phyloP scores from a whole-genome alignment of 1,140 invertebrate genomes.

The Drosophila pruinosa region DNA sequence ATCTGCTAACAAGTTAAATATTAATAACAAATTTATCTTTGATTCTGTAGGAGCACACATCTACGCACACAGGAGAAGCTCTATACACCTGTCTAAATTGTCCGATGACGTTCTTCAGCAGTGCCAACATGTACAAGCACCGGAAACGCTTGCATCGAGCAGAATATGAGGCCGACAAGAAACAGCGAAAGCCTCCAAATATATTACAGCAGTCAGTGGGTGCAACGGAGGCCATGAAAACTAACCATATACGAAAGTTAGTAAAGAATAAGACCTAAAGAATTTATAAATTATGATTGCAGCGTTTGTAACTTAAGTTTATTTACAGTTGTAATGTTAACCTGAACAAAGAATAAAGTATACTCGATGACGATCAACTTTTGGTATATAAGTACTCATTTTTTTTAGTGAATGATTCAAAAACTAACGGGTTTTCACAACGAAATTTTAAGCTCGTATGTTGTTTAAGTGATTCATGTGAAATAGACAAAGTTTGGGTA shows the following conservation, averaged over 20 bases:
- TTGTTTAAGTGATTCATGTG: constrained; percentile 54
- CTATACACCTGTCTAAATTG: constrained; percentile 81
- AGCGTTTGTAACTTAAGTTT: not conserved
- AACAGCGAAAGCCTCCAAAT: constrained; percentile 71
- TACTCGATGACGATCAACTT: constrained; percentile 27
- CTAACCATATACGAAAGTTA: constrained; percentile 37
- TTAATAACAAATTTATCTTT: not conserved
- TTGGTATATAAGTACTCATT: constrained; percentile 3
- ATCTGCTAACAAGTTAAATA: not conserved
- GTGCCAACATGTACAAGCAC: constrained; percentile 82
- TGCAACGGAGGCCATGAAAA: constrained; percentile 72
- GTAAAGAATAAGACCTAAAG: constrained; percentile 42
- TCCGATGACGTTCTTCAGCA: constrained; percentile 79
- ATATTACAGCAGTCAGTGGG: constrained; percentile 72
- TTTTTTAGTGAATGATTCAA: constrained; percentile 73
- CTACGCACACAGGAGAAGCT: constrained; percentile 78
- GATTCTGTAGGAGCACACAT: constrained; percentile 70
- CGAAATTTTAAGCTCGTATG: constrained; percentile 38
- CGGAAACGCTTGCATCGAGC: constrained; percentile 75
- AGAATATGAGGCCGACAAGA: constrained; percentile 76
- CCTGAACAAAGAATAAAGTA: constrained; percentile 12
- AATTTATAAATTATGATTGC: constrained; percentile 32
- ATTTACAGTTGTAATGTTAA: constrained; percentile 23
- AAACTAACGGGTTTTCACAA: constrained; percentile 79
- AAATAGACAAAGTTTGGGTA: constrained; percentile 67